Evolutionary conservation across 1,140 invertebrate species (phyloP).

Genomic region (Bombus balteatus): DNA sequence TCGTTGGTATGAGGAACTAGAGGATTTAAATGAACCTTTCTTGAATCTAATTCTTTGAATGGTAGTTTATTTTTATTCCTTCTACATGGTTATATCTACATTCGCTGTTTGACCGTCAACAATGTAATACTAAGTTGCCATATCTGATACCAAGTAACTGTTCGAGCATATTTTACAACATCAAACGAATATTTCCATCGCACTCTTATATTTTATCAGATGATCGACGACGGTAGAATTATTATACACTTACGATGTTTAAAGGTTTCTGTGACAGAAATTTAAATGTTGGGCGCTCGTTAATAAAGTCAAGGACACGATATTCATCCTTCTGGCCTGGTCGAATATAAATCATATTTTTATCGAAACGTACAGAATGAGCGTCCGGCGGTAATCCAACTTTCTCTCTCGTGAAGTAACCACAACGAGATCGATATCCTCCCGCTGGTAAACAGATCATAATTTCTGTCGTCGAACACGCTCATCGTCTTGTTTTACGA

Average conservation of each 20-base stretch:
- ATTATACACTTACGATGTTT: neutral
- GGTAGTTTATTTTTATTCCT: too few species aligned
- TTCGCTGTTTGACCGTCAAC: too few species aligned
- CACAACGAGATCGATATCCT: slow-evolving; percentile 7
- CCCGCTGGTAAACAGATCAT: slow-evolving; percentile 18
- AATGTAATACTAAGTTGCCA: too few species aligned
- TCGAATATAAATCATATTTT: neutral
- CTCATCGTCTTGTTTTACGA: slow-evolving; percentile 1
- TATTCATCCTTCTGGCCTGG: neutral
- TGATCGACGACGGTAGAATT: neutral
- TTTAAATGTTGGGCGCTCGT: neutral
- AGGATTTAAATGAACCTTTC: too few species aligned
- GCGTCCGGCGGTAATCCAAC: neutral
- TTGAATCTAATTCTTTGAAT: too few species aligned
- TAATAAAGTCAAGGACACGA: neutral
- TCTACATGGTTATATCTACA: too few species aligned
- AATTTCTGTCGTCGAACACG: neutral
- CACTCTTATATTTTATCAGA: too few species aligned
- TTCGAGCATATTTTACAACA: too few species aligned
- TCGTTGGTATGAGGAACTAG: too few species aligned
- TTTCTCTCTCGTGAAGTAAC: neutral
- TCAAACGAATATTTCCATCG: too few species aligned
- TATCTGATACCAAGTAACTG: too few species aligned
- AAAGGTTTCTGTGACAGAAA: neutral
- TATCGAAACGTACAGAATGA: neutral